A percentile compares a stretch with the other conserved stretches of the same genome.
phyloP scores from a whole-genome alignment of 1,140 invertebrate species.

The Drosophila setifemur region DNA sequence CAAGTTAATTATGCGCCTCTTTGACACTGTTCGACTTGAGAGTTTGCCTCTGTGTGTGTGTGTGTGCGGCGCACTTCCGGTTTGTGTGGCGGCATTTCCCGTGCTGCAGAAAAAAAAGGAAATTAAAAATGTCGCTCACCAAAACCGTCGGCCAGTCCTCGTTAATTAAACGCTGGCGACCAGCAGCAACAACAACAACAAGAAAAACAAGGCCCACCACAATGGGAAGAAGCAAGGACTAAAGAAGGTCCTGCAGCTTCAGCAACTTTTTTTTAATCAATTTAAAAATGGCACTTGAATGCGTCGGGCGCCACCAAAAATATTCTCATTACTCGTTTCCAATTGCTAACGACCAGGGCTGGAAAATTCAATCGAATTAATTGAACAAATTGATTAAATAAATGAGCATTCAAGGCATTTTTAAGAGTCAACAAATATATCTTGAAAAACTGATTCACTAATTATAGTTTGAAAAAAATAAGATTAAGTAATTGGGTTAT shows the following conservation, averaged over 20 bases:
- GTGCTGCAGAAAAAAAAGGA: conserved; percentile 41
- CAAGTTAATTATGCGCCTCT: conserved; percentile 74
- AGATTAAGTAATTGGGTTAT: too few species aligned
- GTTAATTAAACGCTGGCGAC: conserved; percentile 63
- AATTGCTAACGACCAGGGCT: conserved; percentile 14
- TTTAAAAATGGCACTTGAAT: conserved; percentile 71
- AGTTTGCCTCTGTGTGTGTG: conserved; percentile 4
- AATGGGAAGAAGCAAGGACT: conserved; percentile 20
- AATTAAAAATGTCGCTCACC: conserved; percentile 71
- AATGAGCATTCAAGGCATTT: too few species aligned
- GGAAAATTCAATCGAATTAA: neutral
- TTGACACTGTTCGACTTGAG: conserved; percentile 32
- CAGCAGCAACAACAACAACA: conserved; percentile 10
- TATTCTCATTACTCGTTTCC: conserved; percentile 49
- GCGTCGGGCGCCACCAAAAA: conserved; percentile 42
- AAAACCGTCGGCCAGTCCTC: conserved; percentile 32
- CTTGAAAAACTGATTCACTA: too few species aligned
- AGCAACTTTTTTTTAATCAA: conserved; percentile 71
- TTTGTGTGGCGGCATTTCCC: conserved; percentile 61
- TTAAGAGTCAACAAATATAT: too few species aligned
- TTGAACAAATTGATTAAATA: neutral
- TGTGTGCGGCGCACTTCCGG: conserved; percentile 64
- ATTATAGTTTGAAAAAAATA: too few species aligned
- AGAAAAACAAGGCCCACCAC: neutral
- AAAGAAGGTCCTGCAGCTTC: conserved; percentile 23